Evolutionary conservation across 1,140 invertebrate genomes (phyloP), one percentile per base, ranked within the genome.

Genomic region (Anagrus nilaparvatae): DNA sequence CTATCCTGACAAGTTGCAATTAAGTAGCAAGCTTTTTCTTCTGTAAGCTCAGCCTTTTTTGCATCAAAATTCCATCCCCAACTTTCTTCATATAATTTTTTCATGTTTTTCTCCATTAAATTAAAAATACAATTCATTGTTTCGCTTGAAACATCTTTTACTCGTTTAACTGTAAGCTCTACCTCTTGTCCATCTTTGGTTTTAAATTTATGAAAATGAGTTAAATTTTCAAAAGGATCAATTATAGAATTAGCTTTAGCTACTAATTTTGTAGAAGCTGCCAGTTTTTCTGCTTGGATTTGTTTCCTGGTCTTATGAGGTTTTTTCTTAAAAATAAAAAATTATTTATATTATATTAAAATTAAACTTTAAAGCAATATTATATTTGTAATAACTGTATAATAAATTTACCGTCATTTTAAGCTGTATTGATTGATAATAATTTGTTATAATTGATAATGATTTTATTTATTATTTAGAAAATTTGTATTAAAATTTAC

Each of bases 41-140:
- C 79, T 3, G 70, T 77, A 48, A 84, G 65, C 60, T 84, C 81
- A 5, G 70, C 63, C 29, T 67, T 54, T 53, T 84, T 83, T 5
- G 74, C 66, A 40, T 70, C 63, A 10, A 70, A 65, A 48, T 80
- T 71, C 82, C 81, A 84, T 3, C 80, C 79, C 73, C 77, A 78
- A 16, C 51, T 56, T 17, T 63, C 50, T 44, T 72, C 69, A 52
- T 78, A 83, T 59, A 73, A 59, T 12, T 60, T 50, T 39, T 77
- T 68, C 67, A 83, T 81, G 53, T 82, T 84, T 29, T 59, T 56
- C 52, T 78, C 73, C 37, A 76, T 75, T 13, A 84, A 59, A 46
- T 78, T 66, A 50, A 79, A 78, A 6, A 76, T 70, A 76, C 76
- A 81, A 24, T 73, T 62, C 3, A 71, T 44, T 9, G 61, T 60